Conservation (phyloP, 2,888 invertebrate genomes). For the Diarsia dahlii region DNA sequence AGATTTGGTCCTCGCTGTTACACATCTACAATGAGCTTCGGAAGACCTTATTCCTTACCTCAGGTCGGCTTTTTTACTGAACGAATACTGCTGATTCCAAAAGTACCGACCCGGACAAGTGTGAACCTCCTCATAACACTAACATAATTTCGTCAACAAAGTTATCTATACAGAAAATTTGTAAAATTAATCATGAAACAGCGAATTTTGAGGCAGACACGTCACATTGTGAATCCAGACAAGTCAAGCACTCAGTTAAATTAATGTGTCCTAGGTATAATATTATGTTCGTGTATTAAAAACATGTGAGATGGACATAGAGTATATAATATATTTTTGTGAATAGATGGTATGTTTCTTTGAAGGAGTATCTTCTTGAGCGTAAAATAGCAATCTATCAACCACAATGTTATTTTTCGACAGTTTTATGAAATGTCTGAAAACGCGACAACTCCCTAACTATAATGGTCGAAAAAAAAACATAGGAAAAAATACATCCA, state of each 20-base stretch:
- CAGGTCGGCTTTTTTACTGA: background rate
- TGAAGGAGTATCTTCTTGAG: background rate
- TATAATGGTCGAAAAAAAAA: background rate
- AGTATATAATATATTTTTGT: slow-evolving; percentile 44
- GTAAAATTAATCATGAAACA: slow-evolving; percentile 65
- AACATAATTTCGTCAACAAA: slow-evolving; percentile 47
- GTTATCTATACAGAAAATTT: slow-evolving; percentile 57
- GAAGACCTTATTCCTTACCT: background rate
- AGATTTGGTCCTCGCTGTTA: no score
- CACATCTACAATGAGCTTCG: background rate
- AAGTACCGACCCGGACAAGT: background rate
- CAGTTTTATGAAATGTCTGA: background rate
- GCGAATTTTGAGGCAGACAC: slow-evolving; percentile 63
- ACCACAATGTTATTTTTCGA: background rate
- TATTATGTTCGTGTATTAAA: slow-evolving; percentile 68
- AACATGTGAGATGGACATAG: slow-evolving; percentile 67
- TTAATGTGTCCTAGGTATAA: slow-evolving; percentile 73
- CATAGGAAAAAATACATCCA: background rate
- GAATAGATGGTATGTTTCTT: background rate
- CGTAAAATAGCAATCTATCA: background rate
- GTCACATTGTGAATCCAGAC: slow-evolving; percentile 65
- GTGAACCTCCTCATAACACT: slow-evolving; percentile 4
- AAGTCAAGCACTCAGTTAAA: slow-evolving; percentile 75
- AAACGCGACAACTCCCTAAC: background rate
- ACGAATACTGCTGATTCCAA: background rate